Conservation (phyloP, 1,140 invertebrate genomes). For the Drosophila tristis region DNA sequence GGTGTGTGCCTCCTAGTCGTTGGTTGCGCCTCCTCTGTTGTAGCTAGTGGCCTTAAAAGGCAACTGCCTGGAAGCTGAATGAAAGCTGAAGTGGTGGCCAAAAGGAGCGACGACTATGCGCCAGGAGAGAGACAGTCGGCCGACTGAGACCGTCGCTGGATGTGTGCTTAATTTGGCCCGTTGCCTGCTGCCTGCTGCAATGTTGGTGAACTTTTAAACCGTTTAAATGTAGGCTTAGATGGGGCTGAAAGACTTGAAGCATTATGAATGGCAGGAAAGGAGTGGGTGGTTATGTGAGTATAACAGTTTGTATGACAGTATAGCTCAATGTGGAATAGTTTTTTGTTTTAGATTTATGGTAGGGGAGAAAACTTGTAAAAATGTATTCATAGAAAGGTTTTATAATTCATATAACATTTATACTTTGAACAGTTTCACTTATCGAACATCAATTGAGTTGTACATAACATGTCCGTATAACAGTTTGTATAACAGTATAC, state of each 20-base stretch:
- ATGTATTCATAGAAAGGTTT: too few relatives aligned
- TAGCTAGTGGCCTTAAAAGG: slow-evolving; percentile 24
- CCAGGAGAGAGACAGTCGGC: background rate
- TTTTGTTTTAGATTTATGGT: too few relatives aligned
- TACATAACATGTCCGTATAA: too few relatives aligned
- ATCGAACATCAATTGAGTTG: too few relatives aligned
- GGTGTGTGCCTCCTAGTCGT: background rate
- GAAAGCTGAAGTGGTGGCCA: slow-evolving; percentile 18
- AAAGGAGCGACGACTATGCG: background rate
- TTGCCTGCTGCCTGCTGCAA: background rate
- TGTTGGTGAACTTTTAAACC: slow-evolving; percentile 14
- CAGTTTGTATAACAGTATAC: too few relatives aligned
- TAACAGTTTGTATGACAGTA: too few relatives aligned
- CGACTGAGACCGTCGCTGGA: background rate
- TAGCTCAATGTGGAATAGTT: too few relatives aligned
- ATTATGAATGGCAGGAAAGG: background rate
- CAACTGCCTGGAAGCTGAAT: slow-evolving; percentile 18
- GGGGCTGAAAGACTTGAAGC: background rate
- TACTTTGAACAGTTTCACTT: too few relatives aligned
- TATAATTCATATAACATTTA: too few relatives aligned
- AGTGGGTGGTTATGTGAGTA: too few relatives aligned
- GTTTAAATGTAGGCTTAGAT: slow-evolving; percentile 1
- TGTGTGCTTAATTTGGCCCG: slow-evolving; percentile 21
- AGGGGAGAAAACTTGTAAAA: too few relatives aligned
- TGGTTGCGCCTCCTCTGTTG: background rate